A percentile compares a stretch with the other conserved stretches of the same genome.
phyloP scores from a whole-genome alignment of 2,797 vertebrate genomes.

The Characodon lateralis region DNA sequence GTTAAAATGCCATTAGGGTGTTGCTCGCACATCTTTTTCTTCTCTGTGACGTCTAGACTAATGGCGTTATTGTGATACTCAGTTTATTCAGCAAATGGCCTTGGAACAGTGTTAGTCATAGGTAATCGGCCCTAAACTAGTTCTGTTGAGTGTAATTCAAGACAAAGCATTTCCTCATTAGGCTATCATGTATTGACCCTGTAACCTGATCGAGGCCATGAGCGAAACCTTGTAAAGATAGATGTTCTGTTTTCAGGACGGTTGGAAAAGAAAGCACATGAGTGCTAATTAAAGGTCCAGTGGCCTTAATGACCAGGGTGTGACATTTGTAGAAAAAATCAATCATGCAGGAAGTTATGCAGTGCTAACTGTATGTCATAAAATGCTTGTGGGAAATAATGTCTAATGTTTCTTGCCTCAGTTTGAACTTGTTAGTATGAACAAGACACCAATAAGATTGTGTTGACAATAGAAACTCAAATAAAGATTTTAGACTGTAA shows the following conservation, averaged over 20 bases:
- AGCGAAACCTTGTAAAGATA: conserved; percentile 71
- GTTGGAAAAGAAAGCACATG: conserved; percentile 57
- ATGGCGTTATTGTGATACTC: conserved; percentile 65
- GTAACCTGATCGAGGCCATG: conserved; percentile 65
- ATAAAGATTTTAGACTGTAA: not conserved
- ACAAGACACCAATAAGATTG: not conserved
- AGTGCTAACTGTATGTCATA: not conserved
- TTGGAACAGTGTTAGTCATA: conserved; percentile 71
- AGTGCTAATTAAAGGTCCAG: conserved; percentile 63
- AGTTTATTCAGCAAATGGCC: conserved; percentile 67
- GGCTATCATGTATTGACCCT: conserved; percentile 67
- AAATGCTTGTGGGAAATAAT: not conserved
- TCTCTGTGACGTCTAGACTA: conserved; percentile 55
- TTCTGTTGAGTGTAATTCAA: conserved; percentile 68
- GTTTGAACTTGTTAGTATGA: not conserved
- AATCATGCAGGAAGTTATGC: not conserved
- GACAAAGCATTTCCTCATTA: conserved; percentile 78
- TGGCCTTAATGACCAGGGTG: conserved; percentile 14
- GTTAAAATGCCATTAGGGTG: conserved; percentile 61
- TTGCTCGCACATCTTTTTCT: conserved; percentile 17
- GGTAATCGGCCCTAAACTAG: conserved; percentile 75
- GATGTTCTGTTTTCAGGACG: conserved; percentile 73
- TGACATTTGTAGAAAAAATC: conserved; percentile 36
- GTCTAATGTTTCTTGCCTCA: not conserved
- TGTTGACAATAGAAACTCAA: not conserved